Evolutionary conservation across 2,888 invertebrate genomes (phyloP).

Genomic region (Philereme transversata): DNA sequence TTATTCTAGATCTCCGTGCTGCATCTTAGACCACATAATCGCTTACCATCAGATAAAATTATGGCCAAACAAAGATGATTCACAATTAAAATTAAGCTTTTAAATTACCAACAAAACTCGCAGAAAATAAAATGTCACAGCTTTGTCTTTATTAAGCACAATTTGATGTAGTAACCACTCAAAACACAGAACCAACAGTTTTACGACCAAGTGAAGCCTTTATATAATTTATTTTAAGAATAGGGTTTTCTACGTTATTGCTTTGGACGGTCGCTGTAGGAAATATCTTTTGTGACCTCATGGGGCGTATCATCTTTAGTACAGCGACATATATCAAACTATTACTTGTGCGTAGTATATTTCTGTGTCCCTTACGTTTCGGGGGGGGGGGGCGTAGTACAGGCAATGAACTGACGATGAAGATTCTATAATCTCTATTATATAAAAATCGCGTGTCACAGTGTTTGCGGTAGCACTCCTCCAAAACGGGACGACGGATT

Average conservation of each 20-base stretch:
- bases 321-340: background rate
- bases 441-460: too few species aligned
- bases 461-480: too few species aligned
- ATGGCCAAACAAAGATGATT: too few species aligned
- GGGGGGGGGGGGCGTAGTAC: too few species aligned
- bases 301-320: background rate
- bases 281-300: constrained; percentile 1
- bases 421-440: too few species aligned
- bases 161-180: constrained; percentile 5
- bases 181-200: constrained; percentile 12
- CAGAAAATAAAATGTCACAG: background rate
- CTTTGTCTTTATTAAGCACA: constrained; percentile 4
- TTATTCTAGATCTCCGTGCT: too few species aligned
- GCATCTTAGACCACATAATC: too few species aligned
- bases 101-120: background rate
- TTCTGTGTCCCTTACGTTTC: background rate
- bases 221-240: constrained; percentile 19
- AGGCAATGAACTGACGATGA: too few species aligned
- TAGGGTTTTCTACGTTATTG: constrained; percentile 18
- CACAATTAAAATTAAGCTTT: too few species aligned
- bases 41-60: too few species aligned
- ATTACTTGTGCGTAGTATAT: too few species aligned
- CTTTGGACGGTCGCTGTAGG: constrained; percentile 6
- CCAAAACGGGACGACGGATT: too few species aligned
- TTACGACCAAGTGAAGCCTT: constrained; percentile 18